Percentiles rank a stretch among this genome's conserved stretches.
phyloP scores from a whole-genome alignment of 2,113 vertebrate species.

The Leptobrachium leishanense region DNA sequence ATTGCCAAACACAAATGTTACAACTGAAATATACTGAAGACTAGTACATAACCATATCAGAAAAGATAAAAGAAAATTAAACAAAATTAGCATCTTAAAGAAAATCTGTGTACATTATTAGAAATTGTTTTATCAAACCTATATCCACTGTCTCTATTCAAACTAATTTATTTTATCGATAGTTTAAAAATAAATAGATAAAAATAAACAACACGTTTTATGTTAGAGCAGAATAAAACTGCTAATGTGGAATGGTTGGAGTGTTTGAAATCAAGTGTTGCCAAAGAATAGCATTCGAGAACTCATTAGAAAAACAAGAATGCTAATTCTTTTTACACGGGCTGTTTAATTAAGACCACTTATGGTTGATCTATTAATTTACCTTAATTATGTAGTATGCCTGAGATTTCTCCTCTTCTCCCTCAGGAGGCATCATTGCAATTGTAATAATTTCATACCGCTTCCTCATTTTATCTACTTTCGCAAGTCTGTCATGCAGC shows the following conservation, averaged over 20 bases:
- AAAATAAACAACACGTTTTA: neutral
- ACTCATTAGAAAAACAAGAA: neutral
- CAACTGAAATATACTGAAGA: neutral
- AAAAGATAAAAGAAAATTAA: neutral
- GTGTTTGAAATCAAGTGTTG: neutral
- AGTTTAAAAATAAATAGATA: too few relatives aligned
- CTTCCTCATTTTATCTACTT: constrained; percentile 82
- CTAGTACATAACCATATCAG: neutral
- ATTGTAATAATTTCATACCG: constrained; percentile 81
- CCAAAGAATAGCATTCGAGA: neutral
- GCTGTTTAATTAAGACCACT: neutral
- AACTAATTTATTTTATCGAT: too few relatives aligned
- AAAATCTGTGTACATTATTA: too few relatives aligned
- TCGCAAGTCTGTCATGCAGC: constrained; percentile 79
- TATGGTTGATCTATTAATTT: constrained; percentile 7
- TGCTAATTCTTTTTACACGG: neutral
- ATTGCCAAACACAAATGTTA: too few relatives aligned
- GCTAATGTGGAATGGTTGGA: neutral
- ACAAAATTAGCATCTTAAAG: neutral
- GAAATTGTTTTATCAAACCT: too few relatives aligned
- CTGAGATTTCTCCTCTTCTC: constrained; percentile 81
- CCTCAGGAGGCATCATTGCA: constrained; percentile 77
- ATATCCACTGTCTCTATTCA: too few relatives aligned
- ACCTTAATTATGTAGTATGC: constrained; percentile 89
- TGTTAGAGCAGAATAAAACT: neutral